Evolutionary conservation across 2,113 vertebrate species (phyloP).

Genomic region (Nothobranchius furzeri): DNA sequence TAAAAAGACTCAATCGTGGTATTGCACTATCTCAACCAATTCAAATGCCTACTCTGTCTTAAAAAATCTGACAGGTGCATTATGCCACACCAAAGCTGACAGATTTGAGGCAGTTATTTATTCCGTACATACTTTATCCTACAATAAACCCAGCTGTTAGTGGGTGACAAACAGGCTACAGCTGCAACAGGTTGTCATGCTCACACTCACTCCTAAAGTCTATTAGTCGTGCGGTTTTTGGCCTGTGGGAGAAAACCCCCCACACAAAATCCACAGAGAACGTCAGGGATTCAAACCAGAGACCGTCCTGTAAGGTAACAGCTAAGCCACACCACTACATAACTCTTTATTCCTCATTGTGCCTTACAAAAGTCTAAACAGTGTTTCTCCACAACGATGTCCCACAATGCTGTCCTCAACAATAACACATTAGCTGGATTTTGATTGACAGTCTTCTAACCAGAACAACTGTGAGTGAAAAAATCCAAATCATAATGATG

Average conservation of each 20-base stretch:
- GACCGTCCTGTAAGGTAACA: no score
- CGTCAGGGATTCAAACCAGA: no score
- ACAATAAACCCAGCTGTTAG: no score
- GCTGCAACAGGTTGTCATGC: no score
- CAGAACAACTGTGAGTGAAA: slow-evolving; percentile 8
- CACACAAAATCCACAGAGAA: no score
- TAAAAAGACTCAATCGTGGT: slow-evolving; percentile 6
- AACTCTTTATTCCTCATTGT: not conserved
- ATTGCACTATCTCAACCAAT: slow-evolving; percentile 14
- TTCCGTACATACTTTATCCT: no score
- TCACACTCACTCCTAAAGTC: no score
- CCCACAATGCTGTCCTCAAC: slow-evolving; percentile 10
- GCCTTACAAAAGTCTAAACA: not conserved
- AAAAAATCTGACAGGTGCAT: slow-evolving; percentile 1
- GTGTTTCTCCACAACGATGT: slow-evolving; percentile 12
- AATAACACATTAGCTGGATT: slow-evolving; percentile 19
- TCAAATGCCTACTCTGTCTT: slow-evolving; percentile 7
- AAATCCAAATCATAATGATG: slow-evolving; percentile 42
- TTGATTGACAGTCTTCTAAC: slow-evolving; percentile 46
- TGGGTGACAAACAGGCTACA: no score
- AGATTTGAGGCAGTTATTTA: not conserved
- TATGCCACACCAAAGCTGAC: not conserved
- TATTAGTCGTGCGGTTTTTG: no score
- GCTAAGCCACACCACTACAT: no score
- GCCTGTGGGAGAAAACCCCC: no score